Evolutionary conservation across 2,888 invertebrate genomes (phyloP), one percentile per base, ranked within the genome.

Genomic region (Eumerus sabulonum): DNA sequence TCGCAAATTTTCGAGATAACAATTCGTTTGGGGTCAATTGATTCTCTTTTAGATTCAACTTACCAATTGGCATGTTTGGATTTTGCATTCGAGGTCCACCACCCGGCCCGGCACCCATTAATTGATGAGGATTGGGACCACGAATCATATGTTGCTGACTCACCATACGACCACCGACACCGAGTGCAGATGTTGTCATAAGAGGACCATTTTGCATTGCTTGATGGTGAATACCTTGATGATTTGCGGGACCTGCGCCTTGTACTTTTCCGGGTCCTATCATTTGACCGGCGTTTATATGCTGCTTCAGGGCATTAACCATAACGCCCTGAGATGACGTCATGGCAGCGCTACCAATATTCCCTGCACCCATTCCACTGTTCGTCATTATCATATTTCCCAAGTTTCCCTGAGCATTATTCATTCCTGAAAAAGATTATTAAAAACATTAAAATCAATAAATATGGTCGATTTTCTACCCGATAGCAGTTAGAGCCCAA

Each of bases 351-450:
- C 84, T 83, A 7, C 85, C 83, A 76, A 83, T 82, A 48, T 90
- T 90, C 81, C 91, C 91, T 85, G 93, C 92, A 76, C 91, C 91
- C 91, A 93, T 92, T 85, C 91, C 92, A 85, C 92, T 93, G 85
- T 94, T 95, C 18, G 95, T 94, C 91, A 95, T 94, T 84, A 95
- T 94, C 93, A 95, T 94, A 85, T 93, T 94, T 51, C 91, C 90
- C 62, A 90, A 88, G 82, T 91, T 92, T 51, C 92, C 91, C 85
- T 88, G 85, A 1, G 88, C 87, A 87, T 93, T 93, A 84, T 93
- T 93, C 92, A 93, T 93, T 82, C 93, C 93, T 90, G 89, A 1
- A 76, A 77, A 76, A 84, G 84, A 40, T n/a, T n/a, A 40, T 5
- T 5, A 40, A 40, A 40, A 40, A 40, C n/a, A 40, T 40, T n/a